These are phyloP conservation scores for Ceyx melanurus DNA, from an alignment of 2,113 vertebrate species.

Conservation along the genomic window DNA sequence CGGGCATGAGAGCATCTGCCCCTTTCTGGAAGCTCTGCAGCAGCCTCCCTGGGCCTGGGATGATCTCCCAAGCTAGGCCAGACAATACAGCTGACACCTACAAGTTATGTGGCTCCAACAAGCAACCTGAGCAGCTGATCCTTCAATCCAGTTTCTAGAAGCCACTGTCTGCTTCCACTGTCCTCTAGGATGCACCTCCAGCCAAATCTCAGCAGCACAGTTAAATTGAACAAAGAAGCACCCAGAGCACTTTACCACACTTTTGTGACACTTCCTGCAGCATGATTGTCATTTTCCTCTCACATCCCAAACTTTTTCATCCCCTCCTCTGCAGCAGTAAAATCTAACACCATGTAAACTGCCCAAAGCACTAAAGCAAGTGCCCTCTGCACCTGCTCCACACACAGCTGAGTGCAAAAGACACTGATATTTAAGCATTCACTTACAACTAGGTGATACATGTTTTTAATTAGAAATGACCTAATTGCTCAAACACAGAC, in stretches of 20 bases:
- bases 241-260: background rate
- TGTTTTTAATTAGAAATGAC: slow-evolving; percentile 5
- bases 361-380: background rate
- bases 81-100: background rate
- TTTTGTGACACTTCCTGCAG: background rate
- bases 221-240: accelerated
- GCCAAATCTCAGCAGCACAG: background rate
- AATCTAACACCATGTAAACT: background rate
- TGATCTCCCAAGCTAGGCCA: background rate
- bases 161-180: background rate
- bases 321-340: background rate
- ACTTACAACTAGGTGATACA: background rate
- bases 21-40: background rate
- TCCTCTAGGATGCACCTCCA: background rate
- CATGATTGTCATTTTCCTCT: background rate
- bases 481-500: background rate
- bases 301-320: background rate
- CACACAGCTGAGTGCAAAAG: background rate
- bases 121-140: background rate
- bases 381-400: background rate
- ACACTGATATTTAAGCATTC: background rate
- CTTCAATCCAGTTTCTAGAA: background rate
- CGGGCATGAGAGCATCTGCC: background rate
- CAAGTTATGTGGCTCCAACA: background rate
- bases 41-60: background rate